Evolutionary conservation across 2,888 invertebrate species (phyloP).

Genomic region (Rhogogaster chlorosoma): DNA sequence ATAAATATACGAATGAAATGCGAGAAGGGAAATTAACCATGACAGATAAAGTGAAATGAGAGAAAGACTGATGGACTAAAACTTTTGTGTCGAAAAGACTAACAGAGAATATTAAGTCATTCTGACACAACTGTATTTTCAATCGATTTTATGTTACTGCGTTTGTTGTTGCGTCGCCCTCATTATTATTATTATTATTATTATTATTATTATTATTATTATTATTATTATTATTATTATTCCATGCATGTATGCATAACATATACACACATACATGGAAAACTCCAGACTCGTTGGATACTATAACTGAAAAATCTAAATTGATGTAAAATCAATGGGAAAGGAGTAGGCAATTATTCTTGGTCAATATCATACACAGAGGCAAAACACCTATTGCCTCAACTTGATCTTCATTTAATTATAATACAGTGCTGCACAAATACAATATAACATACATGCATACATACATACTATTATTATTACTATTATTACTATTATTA

Average conservation of each 20-base stretch:
- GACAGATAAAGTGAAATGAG: conserved; percentile 73
- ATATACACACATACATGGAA: neutral
- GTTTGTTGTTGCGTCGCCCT: neutral
- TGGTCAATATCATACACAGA: neutral
- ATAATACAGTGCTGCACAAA: conserved; percentile 36
- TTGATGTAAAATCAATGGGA: neutral
- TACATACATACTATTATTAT: neutral
- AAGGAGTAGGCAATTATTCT: neutral
- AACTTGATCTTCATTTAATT: conserved; percentile 20
- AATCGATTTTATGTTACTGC: conserved; percentile 1
- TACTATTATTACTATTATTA: too few species aligned
- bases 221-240: neutral
- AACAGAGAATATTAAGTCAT: neutral
- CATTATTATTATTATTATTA: neutral
- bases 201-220: neutral
- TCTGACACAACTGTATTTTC: neutral
- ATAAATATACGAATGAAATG: neutral
- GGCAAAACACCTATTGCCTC: neutral
- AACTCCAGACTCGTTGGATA: neutral
- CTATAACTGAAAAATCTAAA: neutral
- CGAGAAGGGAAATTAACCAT: conserved; percentile 67
- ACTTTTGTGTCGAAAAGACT: conserved; percentile 49
- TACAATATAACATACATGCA: neutral
- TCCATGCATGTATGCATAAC: neutral
- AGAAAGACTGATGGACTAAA: conserved; percentile 73